Conservation (phyloP, 1,140 invertebrate species). For the Sitophilus oryzae region DNA sequence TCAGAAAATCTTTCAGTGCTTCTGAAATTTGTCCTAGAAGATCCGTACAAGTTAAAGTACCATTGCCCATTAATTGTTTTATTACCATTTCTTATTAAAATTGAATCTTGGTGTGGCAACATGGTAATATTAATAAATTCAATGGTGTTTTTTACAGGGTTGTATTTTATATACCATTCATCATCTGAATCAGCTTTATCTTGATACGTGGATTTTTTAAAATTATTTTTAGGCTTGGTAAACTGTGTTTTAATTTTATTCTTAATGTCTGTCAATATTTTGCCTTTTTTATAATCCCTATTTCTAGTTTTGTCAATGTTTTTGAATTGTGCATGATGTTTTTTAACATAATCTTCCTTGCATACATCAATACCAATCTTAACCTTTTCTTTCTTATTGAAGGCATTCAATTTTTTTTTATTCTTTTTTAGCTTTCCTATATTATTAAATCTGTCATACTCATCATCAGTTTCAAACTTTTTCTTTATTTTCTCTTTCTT, state of each 20-base stretch:
- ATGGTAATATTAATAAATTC: constrained; percentile 9
- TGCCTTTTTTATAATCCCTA: neutral
- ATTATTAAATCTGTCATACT: too few species aligned
- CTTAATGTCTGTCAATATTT: neutral
- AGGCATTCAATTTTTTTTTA: too few species aligned
- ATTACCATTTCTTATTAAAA: constrained; percentile 14
- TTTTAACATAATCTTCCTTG: neutral
- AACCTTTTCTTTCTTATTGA: neutral
- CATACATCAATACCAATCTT: too few species aligned
- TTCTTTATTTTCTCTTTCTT: too few species aligned
- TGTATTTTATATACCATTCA: constrained; percentile 17
- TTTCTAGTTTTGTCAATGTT: neutral
- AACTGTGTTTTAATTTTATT: neutral
- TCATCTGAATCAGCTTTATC: constrained; percentile 9
- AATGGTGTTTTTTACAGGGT: constrained; percentile 11
- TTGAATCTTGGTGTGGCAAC: neutral
- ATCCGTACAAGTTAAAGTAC: constrained; percentile 26
- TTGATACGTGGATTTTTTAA: neutral
- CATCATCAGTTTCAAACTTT: too few species aligned
- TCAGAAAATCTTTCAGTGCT: constrained; percentile 17
- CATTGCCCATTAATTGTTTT: constrained; percentile 23
- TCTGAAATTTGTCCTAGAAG: constrained; percentile 17
- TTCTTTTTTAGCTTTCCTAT: too few species aligned
- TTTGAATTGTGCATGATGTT: neutral
- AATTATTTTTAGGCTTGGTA: neutral